phyloP scores from a whole-genome alignment of 2,888 invertebrate species.

The Melinaea menophilus region DNA sequence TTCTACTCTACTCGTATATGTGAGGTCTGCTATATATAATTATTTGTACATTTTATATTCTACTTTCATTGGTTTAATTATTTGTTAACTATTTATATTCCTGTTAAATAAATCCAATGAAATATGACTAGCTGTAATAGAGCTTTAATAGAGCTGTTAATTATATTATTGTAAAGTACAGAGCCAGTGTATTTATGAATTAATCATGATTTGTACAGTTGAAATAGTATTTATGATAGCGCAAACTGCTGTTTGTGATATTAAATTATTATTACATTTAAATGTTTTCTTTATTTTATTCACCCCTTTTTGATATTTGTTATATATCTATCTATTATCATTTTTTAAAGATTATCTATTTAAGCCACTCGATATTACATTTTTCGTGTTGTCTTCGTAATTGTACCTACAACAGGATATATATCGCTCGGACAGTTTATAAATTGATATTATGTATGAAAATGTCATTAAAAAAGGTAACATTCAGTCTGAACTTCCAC shows the following conservation, averaged over 20 bases:
- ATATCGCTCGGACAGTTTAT: no score
- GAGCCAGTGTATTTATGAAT: conserved; percentile 76
- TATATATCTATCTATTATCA: background rate
- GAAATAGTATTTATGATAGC: conserved; percentile 73
- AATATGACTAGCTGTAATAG: conserved; percentile 45
- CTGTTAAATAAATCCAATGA: conserved; percentile 71
- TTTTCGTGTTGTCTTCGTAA: no score
- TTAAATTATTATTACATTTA: conserved; percentile 74
- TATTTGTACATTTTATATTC: conserved; percentile 51
- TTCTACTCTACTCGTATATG: conserved; percentile 31
- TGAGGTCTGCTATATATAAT: conserved; percentile 50
- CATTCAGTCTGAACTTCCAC: no score
- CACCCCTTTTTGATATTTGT: background rate
- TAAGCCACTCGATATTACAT: no score
- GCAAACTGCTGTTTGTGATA: conserved; percentile 71
- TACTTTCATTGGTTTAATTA: conserved; percentile 68
- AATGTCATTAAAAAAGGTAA: no score
- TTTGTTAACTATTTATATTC: conserved; percentile 77
- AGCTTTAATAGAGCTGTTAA: conserved; percentile 74
- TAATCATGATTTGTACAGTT: conserved; percentile 77
- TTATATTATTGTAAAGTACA: conserved; percentile 74
- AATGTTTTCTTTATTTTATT: conserved; percentile 39
- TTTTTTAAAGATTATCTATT: no score
- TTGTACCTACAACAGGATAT: no score
- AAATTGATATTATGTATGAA: no score